phyloP scores from a whole-genome alignment of 2,797 vertebrate species.

The Cyprinella venusta region DNA sequence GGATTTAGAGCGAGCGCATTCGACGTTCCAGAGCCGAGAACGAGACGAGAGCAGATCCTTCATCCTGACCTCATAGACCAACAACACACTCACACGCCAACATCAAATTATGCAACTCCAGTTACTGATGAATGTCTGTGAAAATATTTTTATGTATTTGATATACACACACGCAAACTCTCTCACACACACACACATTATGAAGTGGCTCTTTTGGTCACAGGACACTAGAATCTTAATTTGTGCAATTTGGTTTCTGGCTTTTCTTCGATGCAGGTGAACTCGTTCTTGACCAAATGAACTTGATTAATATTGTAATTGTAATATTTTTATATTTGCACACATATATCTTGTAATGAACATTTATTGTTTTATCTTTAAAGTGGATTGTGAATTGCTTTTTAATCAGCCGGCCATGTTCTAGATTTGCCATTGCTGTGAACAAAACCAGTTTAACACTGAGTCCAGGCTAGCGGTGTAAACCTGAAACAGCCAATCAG shows the following conservation, averaged over 20 bases:
- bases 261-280: conserved; percentile 35
- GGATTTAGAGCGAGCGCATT: conserved; percentile 83
- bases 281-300: conserved; percentile 14
- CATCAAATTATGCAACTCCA: conserved; percentile 25
- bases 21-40: conserved; percentile 77
- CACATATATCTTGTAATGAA: not conserved
- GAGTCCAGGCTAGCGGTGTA: conserved; percentile 5
- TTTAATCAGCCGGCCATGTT: conserved; percentile 14
- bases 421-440: conserved; percentile 37
- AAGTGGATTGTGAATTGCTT: not conserved
- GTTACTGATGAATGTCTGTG: not conserved
- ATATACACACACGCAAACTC: not conserved
- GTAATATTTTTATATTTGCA: conserved; percentile 40
- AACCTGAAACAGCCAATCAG: conserved; percentile 25
- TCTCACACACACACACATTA: not conserved
- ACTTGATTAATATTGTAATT: conserved; percentile 8
- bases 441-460: conserved; percentile 28
- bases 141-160: conserved; percentile 17
- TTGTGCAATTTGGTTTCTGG: not conserved
- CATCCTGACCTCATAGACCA: conserved; percentile 70
- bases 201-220: conserved; percentile 55
- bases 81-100: not conserved
- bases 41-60: conserved; percentile 67
- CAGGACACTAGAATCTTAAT: conserved; percentile 62
- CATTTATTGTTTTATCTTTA: not conserved